Conservation (phyloP, 2,888 invertebrate genomes). For the Pheosia gnoma region DNA sequence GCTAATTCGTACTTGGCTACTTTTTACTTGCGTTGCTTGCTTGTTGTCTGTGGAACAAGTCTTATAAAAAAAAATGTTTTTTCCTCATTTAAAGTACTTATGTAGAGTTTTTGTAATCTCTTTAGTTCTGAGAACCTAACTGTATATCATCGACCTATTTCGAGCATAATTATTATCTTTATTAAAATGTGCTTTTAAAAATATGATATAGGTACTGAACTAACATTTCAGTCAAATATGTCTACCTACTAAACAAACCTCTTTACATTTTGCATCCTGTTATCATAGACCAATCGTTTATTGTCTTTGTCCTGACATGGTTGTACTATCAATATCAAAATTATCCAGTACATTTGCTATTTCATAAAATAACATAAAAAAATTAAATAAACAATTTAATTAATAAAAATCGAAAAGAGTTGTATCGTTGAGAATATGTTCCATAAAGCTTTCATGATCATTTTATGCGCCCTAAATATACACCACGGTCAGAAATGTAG, state of each 20-base stretch:
- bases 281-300: not conserved
- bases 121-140: not conserved
- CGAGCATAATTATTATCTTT: not conserved
- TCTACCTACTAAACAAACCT: too few species aligned
- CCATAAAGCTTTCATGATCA: constrained; percentile 49
- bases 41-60: too few species aligned
- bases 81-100: too few species aligned
- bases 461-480: constrained; percentile 61
- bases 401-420: constrained; percentile 6
- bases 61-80: too few species aligned
- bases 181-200: too few species aligned
- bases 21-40: too few species aligned
- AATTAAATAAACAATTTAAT: constrained; percentile 3
- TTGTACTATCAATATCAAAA: constrained; percentile 4
- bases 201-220: too few species aligned
- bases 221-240: too few species aligned
- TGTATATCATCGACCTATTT: not conserved
- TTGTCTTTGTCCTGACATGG: too few species aligned
- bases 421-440: constrained; percentile 45
- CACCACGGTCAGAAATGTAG: constrained; percentile 54
- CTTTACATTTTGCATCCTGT: too few species aligned
- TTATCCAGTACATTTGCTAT: not conserved
- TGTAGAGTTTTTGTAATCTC: too few species aligned
- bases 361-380: constrained; percentile 5
- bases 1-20: too few species aligned